A percentile compares a stretch with the other conserved stretches of the same genome.
Evolutionary conservation across 2,797 vertebrate genomes (phyloP).

Genomic region (Thunnus albacares): DNA sequence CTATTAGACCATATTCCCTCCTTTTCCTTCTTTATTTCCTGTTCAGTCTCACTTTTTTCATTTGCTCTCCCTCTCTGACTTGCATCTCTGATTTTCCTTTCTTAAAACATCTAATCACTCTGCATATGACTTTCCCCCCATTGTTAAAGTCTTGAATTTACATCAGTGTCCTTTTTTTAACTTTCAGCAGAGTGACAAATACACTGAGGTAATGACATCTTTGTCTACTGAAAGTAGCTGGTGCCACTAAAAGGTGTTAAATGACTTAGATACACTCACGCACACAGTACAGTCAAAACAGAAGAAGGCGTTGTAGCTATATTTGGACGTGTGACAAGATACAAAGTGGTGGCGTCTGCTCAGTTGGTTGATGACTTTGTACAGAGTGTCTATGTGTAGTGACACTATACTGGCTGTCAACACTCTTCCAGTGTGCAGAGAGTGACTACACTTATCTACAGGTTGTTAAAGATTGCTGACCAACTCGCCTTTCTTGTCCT

Average conservation of each 20-base stretch:
- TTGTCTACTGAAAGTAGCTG: conserved; percentile 46
- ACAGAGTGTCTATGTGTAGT: conserved; percentile 33
- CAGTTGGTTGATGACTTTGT: conserved; percentile 46
- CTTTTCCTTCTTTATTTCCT: neutral
- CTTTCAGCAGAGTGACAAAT: conserved; percentile 10
- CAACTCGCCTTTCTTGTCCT: conserved; percentile 23
- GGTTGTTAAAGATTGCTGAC: conserved; percentile 19
- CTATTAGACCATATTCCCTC: neutral
- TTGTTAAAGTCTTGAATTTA: conserved; percentile 3
- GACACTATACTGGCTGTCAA: conserved; percentile 45
- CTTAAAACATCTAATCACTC: neutral
- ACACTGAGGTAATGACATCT: conserved; percentile 40
- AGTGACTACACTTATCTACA: neutral
- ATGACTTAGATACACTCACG: conserved; percentile 37
- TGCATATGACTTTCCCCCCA: neutral
- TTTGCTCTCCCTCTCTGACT: neutral
- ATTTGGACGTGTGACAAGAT: conserved; percentile 65
- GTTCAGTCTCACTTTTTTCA: neutral
- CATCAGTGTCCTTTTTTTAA: conserved; percentile 22
- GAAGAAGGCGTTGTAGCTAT: conserved; percentile 45
- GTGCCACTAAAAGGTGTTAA: conserved; percentile 43
- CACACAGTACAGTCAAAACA: conserved; percentile 36
- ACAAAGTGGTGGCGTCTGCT: conserved; percentile 51
- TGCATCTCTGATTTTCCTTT: neutral
- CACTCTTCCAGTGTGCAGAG: conserved; percentile 11